phyloP scores from a whole-genome alignment of 35 echinoderm and acorn worm species.

The Stichopus chloronotus region DNA sequence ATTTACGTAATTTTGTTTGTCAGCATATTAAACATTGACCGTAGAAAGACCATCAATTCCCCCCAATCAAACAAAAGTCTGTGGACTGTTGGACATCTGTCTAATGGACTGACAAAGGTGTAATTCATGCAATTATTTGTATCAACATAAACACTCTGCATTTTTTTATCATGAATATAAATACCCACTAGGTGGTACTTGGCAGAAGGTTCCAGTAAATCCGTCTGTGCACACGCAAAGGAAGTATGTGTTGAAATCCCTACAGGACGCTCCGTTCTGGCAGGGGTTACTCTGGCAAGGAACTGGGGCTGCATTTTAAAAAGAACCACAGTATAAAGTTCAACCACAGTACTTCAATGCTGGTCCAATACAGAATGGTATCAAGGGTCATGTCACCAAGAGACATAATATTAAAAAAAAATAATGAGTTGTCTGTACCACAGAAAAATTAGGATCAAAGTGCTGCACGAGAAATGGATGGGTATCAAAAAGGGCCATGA shows the following conservation, averaged over 20 bases:
- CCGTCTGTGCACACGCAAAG: constrained; percentile 56
- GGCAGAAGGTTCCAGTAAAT: constrained; percentile 70
- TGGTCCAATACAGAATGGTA: not conserved
- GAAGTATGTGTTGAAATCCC: constrained; percentile 77
- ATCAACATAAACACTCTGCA: too few species aligned
- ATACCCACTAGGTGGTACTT: constrained; percentile 63
- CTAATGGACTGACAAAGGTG: too few species aligned
- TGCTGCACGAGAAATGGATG: not conserved
- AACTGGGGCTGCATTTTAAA: constrained; percentile 16
- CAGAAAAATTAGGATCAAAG: not conserved
- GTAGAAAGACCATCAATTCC: too few species aligned
- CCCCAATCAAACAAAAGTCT: too few species aligned
- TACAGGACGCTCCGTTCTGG: constrained; percentile 67
- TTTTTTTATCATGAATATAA: too few species aligned
- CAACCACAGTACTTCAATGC: not conserved
- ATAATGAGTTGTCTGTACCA: not conserved
- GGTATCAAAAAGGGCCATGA: not conserved
- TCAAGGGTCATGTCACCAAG: not conserved
- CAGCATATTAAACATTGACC: too few species aligned
- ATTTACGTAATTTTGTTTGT: too few species aligned
- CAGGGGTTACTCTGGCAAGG: constrained; percentile 80
- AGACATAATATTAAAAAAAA: not conserved
- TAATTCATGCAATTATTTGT: too few species aligned
- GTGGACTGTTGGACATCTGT: too few species aligned
- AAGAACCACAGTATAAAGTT: not conserved